Base-by-base conservation (phyloP, 2,888 invertebrate species). In the Acronicta leporina region DNA sequence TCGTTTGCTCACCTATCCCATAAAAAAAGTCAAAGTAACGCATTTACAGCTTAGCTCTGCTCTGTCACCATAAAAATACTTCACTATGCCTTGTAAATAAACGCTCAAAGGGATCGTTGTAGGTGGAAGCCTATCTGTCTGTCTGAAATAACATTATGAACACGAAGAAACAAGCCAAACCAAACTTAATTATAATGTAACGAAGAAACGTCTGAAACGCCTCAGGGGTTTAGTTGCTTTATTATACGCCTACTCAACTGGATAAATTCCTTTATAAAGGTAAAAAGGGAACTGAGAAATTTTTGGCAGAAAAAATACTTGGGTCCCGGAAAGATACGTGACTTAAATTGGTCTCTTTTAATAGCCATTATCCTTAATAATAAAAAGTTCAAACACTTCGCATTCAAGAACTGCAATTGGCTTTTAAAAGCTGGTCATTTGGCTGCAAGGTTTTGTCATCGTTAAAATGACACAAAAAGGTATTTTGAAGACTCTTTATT, bases 91-190 rank as follows among this genome's bases (percentile, higher is more conserved):
- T 53, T 57, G 53, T 30, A 38, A 9, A 14, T 44, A 40, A 53
- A 57, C 27, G n/a, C 13, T 54, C 53, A 45, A 38, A 57, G 27
- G 44, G 10, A 16, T 8, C 10, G 20, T 20, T 40, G 16, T 30
- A 1, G 2, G 5, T 13, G 4, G 35, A 35, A 54, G 27, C 30
- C 14, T 20, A 30, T 54, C 20, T 54, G n/a, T n/a, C n/a, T n/a
- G n/a, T n/a, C n/a, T 8, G 13, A 20, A 45, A 16, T 38, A 38
- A 38, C 5, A 20, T 20, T 20, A 16, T 33, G 20, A 11, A 44
- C 3, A 45, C 40, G 20, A 45, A 40, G 11, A 13, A 45, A 15
- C 25, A 11, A 33, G 20, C 38, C 38, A 38, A 38, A 38, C 1
- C 13, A 1, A 38, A 38, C 13, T n/a, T 38, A 38, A 38, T 38